Base-by-base conservation (phyloP, 2,797 vertebrate genomes). In the Cephalopachus bancanus region DNA sequence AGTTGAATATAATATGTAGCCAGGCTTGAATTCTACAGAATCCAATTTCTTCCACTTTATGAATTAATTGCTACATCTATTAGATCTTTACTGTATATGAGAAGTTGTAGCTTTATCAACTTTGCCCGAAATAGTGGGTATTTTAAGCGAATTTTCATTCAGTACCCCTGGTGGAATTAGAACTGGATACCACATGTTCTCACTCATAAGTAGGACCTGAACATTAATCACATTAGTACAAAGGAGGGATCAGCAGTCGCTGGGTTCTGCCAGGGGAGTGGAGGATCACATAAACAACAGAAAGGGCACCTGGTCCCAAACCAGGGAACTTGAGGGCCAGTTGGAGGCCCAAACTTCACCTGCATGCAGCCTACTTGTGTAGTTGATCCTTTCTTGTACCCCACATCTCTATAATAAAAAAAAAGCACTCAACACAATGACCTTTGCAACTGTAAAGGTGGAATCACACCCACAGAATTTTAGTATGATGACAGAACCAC, bases 81-180 rank as follows among this genome's bases (percentile, higher is more conserved):
- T 80, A 87, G 80, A 80, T 26, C 10, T 87, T 87, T 79, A 67
- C n/a, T 87, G 55, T 57, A 14, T 78, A 44, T 64, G 33, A 85
- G 74, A 96, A 81, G 60, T 60, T 89, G 15, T 37, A 49, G 12
- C 87, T 91, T 91, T 85, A 85, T 87, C 78, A 79, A 51, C 80
- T 91, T 71, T 87, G 9, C 59, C 26, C 65, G 64, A 84, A 91
- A 76, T 62, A 76, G 17, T 60, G 20, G 4, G 5, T n/a, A 49
- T 90, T 83, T 51, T 57, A 76, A 74, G 20, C 24, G 57, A 80
- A 80, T 83, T 94, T 93, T 78, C 71, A 44, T 84, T 85, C 30
- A 51, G 28, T 75, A 28, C 30, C 62, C 51, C 71, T 19, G 15
- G 24, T 91, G 37, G 44, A 72, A 87, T 76, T 80, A 86, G 37